Evolutionary conservation across 2,113 vertebrate species (phyloP), one percentile per base, ranked within the genome.

Genomic region (Axis porcinus): DNA sequence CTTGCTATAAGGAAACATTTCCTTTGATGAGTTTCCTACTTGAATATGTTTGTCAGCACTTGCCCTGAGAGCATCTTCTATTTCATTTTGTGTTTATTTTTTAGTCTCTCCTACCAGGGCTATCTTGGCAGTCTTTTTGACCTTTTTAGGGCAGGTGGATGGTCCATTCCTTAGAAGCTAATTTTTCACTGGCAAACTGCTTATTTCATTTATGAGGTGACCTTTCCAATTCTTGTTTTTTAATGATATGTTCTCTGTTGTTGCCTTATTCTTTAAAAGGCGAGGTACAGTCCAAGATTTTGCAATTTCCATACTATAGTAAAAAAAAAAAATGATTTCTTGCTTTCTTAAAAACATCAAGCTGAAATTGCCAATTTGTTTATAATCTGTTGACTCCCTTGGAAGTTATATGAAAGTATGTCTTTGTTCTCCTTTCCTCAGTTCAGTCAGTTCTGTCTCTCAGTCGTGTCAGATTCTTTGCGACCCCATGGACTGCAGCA

Each of bases 171-270:
- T 94, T 88, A 82, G 36, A 54, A 91, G 93, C 43, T 96, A 89
- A 93, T 93, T 97, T 97, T 97, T 97, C 25, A 76, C 50, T 58
- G 62, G 78, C 70, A 97, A 89, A 43, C 43, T 91, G n/a, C 76
- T 96, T 89, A 97, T 97, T 96, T 97, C 95, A 92, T 97, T 96
- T 96, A 96, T 88, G 86, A 86, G 95, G 30, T 74, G 60, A 82
- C 91, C 25, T 54, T 98, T 97, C 89, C 78, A 83, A 76, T 96
- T 97, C 78, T 97, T 91, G 88, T 74, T 89, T 97, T 95, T 96
- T 36, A 95, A 45, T 16, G 7, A 40, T 74, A 23, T 47, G 30
- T 95, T 98, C 25, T 54, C 96, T 83, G 83, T 74, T 87, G 30
- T 85, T 95, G 7, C 58, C n/a, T 25, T 9, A 60, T 98, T 86